phyloP scores from a whole-genome alignment of 2,113 vertebrate genomes.

The Pituophis catenifer region DNA sequence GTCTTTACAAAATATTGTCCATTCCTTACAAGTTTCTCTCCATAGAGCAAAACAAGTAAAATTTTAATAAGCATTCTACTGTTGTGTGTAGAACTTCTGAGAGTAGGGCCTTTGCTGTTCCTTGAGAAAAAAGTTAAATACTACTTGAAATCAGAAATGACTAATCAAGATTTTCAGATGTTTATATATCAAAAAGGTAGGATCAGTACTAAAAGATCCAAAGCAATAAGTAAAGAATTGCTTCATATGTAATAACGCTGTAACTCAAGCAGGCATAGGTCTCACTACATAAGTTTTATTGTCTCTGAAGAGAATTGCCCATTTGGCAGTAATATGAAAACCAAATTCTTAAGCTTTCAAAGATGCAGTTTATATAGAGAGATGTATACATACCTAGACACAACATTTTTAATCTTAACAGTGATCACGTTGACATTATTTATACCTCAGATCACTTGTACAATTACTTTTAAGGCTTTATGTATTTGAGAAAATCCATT shows the following conservation, averaged over 20 bases:
- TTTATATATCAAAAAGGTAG: slow-evolving; percentile 36
- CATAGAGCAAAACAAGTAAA: slow-evolving; percentile 23
- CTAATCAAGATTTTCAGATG: slow-evolving; percentile 18
- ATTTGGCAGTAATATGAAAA: slow-evolving; percentile 48
- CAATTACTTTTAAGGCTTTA: background rate
- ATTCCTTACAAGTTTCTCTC: slow-evolving; percentile 9
- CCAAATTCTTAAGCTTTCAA: slow-evolving; percentile 49
- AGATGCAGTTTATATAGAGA: slow-evolving; percentile 18
- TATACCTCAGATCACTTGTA: slow-evolving; percentile 39
- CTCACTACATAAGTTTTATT: slow-evolving; percentile 35
- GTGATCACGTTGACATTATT: slow-evolving; percentile 44
- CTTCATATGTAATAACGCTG: slow-evolving; percentile 43
- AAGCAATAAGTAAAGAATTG: slow-evolving; percentile 71
- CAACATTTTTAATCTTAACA: background rate
- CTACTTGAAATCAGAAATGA: slow-evolving; percentile 60
- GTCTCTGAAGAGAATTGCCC: slow-evolving; percentile 33
- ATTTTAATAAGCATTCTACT: slow-evolving; percentile 59
- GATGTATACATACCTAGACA: slow-evolving; percentile 22
- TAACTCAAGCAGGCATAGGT: slow-evolving; percentile 49
- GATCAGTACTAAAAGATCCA: slow-evolving; percentile 52
- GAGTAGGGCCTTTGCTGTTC: slow-evolving; percentile 50
- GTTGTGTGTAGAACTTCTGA: slow-evolving; percentile 68
- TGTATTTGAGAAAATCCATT: background rate
- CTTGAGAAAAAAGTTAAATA: slow-evolving; percentile 62
- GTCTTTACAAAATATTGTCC: slow-evolving; percentile 23